A percentile compares a stretch with the other conserved stretches of the same genome.
Conservation (phyloP, 64 coral and sea anemone genomes). For the Pocillopora verrucosa region DNA sequence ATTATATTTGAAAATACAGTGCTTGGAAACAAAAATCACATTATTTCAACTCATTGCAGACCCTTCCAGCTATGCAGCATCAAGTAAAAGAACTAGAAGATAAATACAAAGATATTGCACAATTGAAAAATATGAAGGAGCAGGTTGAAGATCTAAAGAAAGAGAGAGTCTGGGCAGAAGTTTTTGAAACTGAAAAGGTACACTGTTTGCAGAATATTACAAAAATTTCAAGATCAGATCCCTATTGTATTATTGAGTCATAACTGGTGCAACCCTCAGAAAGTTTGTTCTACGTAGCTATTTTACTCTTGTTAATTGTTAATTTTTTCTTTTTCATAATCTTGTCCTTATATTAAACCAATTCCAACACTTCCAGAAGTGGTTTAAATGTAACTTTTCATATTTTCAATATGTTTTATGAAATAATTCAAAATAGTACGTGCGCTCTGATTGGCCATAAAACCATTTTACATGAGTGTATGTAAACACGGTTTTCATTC, state of each 20-base stretch:
- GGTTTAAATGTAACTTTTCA: too few species aligned
- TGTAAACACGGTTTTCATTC: too few species aligned
- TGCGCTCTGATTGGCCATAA: too few species aligned
- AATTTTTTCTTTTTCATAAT: background rate
- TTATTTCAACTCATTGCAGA: constrained; percentile 29
- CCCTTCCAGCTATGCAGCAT: constrained; percentile 75
- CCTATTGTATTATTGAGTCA: too few species aligned
- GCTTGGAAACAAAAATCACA: background rate
- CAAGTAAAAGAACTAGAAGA: constrained; percentile 77
- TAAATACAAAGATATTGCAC: constrained; percentile 90
- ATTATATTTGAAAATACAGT: background rate
- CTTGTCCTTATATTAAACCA: too few species aligned
- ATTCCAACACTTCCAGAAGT: too few species aligned
- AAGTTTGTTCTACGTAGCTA: background rate
- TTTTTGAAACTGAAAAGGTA: constrained; percentile 85
- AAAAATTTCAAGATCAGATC: too few species aligned
- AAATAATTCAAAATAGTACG: too few species aligned
- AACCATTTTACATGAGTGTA: too few species aligned
- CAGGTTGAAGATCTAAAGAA: constrained; percentile 94
- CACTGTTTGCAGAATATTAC: background rate
- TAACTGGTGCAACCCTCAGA: too few species aligned
- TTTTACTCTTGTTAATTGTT: constrained; percentile 14
- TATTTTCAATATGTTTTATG: too few species aligned
- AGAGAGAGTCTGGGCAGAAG: constrained; percentile 92
- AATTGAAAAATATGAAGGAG: constrained; percentile 91